A percentile compares a stretch with the other conserved stretches of the same genome.
Evolutionary conservation across 2,113 vertebrate genomes (phyloP).

Genomic region (Circaetus gallicus): DNA sequence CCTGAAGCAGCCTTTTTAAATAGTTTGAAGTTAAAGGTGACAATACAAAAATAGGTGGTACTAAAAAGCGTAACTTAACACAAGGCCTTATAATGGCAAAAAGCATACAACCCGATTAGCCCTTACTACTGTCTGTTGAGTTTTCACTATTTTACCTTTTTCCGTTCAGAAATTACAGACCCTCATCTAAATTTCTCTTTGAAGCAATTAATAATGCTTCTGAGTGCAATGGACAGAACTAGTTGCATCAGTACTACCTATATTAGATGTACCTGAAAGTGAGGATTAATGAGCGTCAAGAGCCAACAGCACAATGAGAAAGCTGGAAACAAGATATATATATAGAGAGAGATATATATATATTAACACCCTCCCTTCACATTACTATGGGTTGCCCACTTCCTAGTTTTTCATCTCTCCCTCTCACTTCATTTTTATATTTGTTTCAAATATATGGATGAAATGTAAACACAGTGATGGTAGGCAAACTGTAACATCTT

Average conservation of each 20-base stretch:
- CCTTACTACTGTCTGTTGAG: not conserved
- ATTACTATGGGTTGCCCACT: not conserved
- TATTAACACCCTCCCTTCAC: not conserved
- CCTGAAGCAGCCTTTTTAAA: not conserved
- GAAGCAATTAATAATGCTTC: not conserved
- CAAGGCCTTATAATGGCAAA: not conserved
- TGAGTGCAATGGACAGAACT: not conserved
- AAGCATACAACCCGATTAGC: not conserved
- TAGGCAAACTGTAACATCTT: not conserved
- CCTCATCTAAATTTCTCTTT: not conserved
- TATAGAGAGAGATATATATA: not conserved
- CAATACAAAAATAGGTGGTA: not conserved
- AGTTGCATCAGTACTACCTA: not conserved
- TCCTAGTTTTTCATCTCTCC: not conserved
- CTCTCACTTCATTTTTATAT: not conserved
- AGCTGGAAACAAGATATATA: not conserved
- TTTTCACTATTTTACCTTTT: not conserved
- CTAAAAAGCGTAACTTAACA: not conserved
- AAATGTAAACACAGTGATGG: not conserved
- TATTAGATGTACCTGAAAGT: not conserved
- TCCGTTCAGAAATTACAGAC: not conserved
- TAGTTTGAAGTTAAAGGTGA: not conserved
- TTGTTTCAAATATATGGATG: not conserved
- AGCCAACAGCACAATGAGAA: not conserved
- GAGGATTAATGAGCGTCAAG: not conserved